A percentile compares a stretch with the other conserved stretches of the same genome.
Evolutionary conservation across 1,140 invertebrate species (phyloP).

Genomic region (Ips nitidus): DNA sequence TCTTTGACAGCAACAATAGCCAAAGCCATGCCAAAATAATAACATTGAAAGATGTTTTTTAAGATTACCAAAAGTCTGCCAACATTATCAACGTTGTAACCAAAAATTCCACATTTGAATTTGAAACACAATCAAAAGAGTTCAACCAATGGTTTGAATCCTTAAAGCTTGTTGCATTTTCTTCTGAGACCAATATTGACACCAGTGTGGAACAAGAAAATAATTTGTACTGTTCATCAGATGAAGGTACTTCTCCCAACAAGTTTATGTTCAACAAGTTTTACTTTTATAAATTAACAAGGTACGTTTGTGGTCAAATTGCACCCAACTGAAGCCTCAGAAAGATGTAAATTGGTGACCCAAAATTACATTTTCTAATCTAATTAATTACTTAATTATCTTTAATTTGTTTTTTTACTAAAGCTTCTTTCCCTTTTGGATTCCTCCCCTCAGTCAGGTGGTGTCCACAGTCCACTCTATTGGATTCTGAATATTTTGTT

Average conservation of each 20-base stretch:
- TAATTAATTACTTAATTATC: too few relatives aligned
- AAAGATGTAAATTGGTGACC: slow-evolving; percentile 69
- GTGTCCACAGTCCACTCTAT: background rate
- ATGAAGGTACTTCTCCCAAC: slow-evolving; percentile 58
- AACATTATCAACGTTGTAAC: slow-evolving; percentile 69
- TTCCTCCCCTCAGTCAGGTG: too few relatives aligned
- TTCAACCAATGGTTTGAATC: slow-evolving; percentile 75
- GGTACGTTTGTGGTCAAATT: slow-evolving; percentile 74
- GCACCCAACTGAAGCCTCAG: slow-evolving; percentile 75
- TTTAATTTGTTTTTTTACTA: too few relatives aligned
- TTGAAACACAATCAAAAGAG: slow-evolving; percentile 72
- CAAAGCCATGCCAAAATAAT: slow-evolving; percentile 72
- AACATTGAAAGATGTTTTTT: slow-evolving; percentile 81
- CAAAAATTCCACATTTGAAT: slow-evolving; percentile 69
- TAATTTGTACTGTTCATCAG: slow-evolving; percentile 80
- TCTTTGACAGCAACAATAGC: slow-evolving; percentile 76
- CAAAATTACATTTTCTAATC: slow-evolving; percentile 65
- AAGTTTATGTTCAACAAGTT: too few relatives aligned
- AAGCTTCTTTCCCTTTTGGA: too few relatives aligned
- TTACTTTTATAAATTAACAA: background rate
- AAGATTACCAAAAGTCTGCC: slow-evolving; percentile 69
- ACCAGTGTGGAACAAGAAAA: slow-evolving; percentile 80
- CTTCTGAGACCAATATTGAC: slow-evolving; percentile 63
- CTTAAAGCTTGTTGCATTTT: slow-evolving; percentile 69
- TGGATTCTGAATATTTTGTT: background rate